Conservation (phyloP, 2,888 invertebrate species). For the Crocallis elinguaria region DNA sequence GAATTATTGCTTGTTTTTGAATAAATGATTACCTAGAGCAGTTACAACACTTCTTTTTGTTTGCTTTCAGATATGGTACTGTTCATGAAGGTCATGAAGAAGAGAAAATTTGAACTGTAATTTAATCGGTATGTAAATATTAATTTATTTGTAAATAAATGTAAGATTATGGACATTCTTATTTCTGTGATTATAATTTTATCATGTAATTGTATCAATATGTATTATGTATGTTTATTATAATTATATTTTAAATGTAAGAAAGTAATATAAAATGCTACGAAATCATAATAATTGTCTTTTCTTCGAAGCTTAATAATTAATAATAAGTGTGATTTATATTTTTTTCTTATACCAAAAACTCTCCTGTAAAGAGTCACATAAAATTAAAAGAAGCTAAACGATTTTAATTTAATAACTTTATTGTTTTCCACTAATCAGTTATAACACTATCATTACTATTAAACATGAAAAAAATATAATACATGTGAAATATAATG, state of each 20-base stretch:
- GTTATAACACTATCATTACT: slow-evolving; percentile 4
- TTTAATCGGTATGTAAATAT: slow-evolving; percentile 43
- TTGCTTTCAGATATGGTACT: slow-evolving; percentile 93
- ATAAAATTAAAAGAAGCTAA: no score
- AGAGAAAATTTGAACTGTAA: slow-evolving; percentile 77
- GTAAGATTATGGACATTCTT: background rate
- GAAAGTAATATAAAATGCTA: no score
- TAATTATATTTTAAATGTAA: background rate
- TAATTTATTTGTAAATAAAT: slow-evolving; percentile 16
- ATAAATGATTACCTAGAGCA: background rate
- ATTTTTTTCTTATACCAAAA: no score
- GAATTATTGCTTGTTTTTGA: background rate
- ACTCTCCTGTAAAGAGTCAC: no score
- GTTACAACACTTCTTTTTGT: background rate
- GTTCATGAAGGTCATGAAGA: slow-evolving; percentile 96
- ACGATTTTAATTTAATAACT: slow-evolving; percentile 7
- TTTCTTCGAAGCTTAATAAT: no score
- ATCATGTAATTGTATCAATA: background rate
- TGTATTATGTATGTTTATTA: background rate
- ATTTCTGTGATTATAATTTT: slow-evolving; percentile 11
- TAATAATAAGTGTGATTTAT: no score
- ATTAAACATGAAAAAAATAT: slow-evolving; percentile 1
- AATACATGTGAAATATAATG: background rate
- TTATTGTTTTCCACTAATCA: slow-evolving; percentile 20
- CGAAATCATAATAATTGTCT: no score